Conservation (phyloP, 2,113 vertebrate species). For the Phyllopteryx taeniolatus region DNA sequence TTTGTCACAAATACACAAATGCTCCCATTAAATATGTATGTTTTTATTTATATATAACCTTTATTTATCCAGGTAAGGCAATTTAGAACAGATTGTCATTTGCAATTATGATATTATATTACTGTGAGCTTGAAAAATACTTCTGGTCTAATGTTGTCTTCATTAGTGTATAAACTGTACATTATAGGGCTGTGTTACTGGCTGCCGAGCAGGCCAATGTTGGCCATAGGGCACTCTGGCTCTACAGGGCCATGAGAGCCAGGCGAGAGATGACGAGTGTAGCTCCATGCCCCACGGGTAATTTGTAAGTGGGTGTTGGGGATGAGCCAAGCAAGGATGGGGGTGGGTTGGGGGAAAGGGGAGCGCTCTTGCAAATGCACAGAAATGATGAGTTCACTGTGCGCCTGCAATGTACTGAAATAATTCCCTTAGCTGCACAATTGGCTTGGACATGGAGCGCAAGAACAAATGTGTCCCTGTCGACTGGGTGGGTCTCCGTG, state of each 20-base stretch:
- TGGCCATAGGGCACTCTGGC: constrained; percentile 32
- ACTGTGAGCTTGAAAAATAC: background rate
- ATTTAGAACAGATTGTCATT: background rate
- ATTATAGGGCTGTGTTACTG: constrained; percentile 14
- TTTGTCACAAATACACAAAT: no score
- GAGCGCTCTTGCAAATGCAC: constrained; percentile 22
- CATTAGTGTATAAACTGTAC: background rate
- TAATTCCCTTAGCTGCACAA: constrained; percentile 75
- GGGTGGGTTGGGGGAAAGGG: constrained; percentile 9
- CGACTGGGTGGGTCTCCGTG: constrained; percentile 15
- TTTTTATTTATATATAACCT: no score
- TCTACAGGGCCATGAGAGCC: constrained; percentile 23
- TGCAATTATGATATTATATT: background rate
- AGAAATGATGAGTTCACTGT: constrained; percentile 69
- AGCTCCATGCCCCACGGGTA: constrained; percentile 47
- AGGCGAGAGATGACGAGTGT: constrained; percentile 26
- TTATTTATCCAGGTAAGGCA: background rate
- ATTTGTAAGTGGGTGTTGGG: constrained; percentile 47
- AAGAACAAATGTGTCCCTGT: constrained; percentile 44
- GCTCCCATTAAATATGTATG: no score
- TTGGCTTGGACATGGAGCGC: constrained; percentile 63
- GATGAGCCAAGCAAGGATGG: constrained; percentile 18
- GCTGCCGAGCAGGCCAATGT: constrained; percentile 20
- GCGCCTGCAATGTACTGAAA: constrained; percentile 67
- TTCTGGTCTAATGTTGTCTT: background rate